phyloP scores from a whole-genome alignment of 2,113 vertebrate genomes.

The Melanocharis versteri region DNA sequence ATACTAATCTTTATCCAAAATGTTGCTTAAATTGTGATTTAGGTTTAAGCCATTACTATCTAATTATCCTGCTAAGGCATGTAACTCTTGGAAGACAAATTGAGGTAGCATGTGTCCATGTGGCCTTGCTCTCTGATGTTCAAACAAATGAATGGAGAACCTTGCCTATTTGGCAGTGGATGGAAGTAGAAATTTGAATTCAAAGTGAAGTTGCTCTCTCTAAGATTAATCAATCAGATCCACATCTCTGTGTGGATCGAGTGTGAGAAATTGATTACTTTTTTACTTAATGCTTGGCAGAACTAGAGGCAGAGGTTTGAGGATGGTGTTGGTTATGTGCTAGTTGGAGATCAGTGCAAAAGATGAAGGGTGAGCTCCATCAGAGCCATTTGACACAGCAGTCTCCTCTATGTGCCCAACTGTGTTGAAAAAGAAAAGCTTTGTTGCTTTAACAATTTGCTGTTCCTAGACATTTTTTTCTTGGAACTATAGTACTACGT shows the following conservation, averaged over 20 bases:
- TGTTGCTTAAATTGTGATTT: not conserved
- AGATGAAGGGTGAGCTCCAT: not conserved
- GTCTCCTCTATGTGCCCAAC: not conserved
- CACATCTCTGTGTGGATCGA: not conserved
- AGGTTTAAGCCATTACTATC: not conserved
- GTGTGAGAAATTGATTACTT: not conserved
- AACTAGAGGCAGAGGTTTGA: not conserved
- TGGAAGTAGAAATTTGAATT: not conserved
- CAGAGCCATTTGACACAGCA: not conserved
- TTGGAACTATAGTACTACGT: not conserved
- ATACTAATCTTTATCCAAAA: not conserved
- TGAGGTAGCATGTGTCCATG: not conserved
- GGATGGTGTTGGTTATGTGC: not conserved
- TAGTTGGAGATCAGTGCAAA: not conserved
- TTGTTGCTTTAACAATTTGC: not conserved
- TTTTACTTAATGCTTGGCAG: not conserved
- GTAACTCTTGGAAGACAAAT: not conserved
- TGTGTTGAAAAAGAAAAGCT: not conserved
- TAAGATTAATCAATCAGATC: not conserved
- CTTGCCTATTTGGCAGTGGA: not conserved
- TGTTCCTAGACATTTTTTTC: not conserved
- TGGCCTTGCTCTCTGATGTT: not conserved
- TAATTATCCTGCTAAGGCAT: not conserved
- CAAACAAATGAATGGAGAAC: not conserved
- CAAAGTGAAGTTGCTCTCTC: not conserved